phyloP scores from a whole-genome alignment of 2,113 vertebrate species.

The Nasalis larvatus region DNA sequence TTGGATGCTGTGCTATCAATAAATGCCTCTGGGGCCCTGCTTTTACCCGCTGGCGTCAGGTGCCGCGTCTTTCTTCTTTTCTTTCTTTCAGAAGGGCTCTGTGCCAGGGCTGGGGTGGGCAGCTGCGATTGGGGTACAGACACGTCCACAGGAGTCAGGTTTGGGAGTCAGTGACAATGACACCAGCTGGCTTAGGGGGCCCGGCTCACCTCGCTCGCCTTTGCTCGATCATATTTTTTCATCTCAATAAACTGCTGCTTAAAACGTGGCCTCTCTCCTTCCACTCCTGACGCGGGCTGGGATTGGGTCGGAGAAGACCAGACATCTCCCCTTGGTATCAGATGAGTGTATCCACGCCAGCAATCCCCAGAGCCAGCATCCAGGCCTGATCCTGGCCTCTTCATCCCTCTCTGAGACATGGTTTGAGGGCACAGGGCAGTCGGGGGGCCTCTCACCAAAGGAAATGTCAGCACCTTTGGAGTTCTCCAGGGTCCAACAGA shows the following conservation, averaged over 20 bases:
- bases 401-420: neutral
- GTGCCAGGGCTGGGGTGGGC: neutral
- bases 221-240: neutral
- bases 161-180: neutral
- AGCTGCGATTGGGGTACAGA: neutral
- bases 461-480: accelerated
- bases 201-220: accelerated
- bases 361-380: neutral
- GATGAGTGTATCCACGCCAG: accelerated
- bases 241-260: neutral
- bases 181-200: neutral
- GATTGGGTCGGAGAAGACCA: no score
- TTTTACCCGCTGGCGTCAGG: constrained; percentile 64
- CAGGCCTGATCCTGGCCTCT: neutral
- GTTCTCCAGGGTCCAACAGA: accelerated
- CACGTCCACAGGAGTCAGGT: neutral
- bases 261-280: neutral
- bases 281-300: accelerated
- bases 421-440: accelerated
- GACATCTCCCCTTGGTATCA: accelerated
- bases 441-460: neutral
- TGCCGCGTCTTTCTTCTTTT: constrained; percentile 77
- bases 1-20: constrained; percentile 81
- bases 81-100: constrained; percentile 25
- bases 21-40: constrained; percentile 83